These are phyloP conservation scores for Aplysia californica DNA, from an alignment of 1,140 invertebrate species.

Conservation along the genomic window DNA sequence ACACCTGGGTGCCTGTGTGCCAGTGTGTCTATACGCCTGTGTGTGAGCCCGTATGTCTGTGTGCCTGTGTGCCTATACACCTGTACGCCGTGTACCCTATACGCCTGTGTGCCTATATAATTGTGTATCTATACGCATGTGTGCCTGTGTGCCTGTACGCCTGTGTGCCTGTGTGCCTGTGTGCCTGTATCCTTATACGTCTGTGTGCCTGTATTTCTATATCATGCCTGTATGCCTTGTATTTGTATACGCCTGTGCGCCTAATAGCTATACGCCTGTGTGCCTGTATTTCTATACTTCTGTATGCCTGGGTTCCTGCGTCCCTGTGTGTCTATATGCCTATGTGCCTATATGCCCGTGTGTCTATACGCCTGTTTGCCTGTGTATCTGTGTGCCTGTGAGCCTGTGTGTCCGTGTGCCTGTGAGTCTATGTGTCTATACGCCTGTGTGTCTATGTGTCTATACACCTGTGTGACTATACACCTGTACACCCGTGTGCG, in stretches of 20 bases:
- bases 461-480: background rate
- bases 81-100: background rate
- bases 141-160: background rate
- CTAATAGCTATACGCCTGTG: background rate
- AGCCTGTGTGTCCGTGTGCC: background rate
- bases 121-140: background rate
- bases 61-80: background rate
- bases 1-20: background rate
- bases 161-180: no score
- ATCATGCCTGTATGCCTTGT: no score
- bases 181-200: background rate
- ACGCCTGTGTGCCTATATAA: background rate
- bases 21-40: background rate
- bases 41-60: background rate
- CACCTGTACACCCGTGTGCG: background rate
- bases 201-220: background rate
- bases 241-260: background rate
- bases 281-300: conserved; percentile 12
- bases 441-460: background rate
- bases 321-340: conserved; percentile 9
- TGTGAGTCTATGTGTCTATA: background rate
- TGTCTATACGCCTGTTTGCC: background rate
- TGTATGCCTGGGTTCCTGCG: conserved; percentile 6
- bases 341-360: conserved; percentile 3
- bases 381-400: conserved; percentile 6